A percentile compares a stretch with the other conserved stretches of the same genome.
Evolutionary conservation across 2,797 vertebrate species (phyloP).

Genomic region (Galagoides demidoff): DNA sequence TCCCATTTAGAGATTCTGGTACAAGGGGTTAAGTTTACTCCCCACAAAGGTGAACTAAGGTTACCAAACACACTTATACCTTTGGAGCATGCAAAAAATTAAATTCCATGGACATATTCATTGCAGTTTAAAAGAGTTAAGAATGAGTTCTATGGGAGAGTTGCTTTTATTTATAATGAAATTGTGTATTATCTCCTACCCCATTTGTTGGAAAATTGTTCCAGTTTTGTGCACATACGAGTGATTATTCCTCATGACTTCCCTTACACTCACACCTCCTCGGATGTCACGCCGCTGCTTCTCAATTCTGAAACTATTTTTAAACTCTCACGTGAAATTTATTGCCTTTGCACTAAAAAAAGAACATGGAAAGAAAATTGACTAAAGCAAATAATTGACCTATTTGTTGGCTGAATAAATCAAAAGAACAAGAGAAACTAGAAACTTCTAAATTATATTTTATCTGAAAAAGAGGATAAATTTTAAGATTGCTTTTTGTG

Average conservation of each 20-base stretch:
- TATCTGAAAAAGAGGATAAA: background rate
- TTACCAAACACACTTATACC: background rate
- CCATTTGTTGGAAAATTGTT: background rate
- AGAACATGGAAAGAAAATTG: background rate
- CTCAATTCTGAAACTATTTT: constrained; percentile 5
- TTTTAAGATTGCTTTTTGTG: background rate
- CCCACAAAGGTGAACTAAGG: background rate
- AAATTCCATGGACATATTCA: background rate
- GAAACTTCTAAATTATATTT: background rate
- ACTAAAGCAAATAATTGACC: background rate
- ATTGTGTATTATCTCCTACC: background rate
- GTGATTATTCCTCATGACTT: background rate
- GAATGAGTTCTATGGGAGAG: background rate
- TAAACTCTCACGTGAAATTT: background rate
- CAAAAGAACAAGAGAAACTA: constrained; percentile 13
- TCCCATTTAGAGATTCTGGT: background rate
- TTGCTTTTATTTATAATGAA: background rate
- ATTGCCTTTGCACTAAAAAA: constrained; percentile 1
- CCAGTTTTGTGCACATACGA: background rate
- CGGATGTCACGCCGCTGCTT: background rate
- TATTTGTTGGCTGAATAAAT: constrained; percentile 25
- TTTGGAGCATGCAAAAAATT: background rate
- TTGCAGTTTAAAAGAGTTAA: background rate
- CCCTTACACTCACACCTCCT: background rate
- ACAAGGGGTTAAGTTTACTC: background rate